A percentile compares a stretch with the other conserved stretches of the same genome.
These are phyloP conservation scores for Pocota personata DNA, from an alignment of 2,888 invertebrate species.

Conservation along the genomic window DNA sequence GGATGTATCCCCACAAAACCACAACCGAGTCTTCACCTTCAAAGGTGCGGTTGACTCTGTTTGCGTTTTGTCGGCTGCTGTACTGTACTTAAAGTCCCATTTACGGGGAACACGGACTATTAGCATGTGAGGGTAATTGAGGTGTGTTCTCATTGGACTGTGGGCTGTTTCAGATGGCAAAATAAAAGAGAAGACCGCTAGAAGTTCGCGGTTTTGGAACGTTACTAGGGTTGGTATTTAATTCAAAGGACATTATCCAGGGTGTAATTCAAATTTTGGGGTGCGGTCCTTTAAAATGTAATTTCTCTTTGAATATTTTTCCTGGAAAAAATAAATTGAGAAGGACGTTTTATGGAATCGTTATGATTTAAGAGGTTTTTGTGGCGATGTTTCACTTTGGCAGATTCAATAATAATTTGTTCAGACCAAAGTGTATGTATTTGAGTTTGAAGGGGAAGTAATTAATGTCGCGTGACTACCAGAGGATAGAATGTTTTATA, in stretches of 20 bases:
- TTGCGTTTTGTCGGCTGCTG: slow-evolving; percentile 11
- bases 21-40: not conserved
- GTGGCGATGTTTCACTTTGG: not conserved
- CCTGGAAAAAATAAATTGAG: not conserved
- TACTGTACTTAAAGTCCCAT: slow-evolving; percentile 26
- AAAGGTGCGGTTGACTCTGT: slow-evolving; percentile 33
- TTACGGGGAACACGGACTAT: not conserved
- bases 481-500: not conserved
- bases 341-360: not conserved
- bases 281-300: slow-evolving; percentile 1
- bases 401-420: not conserved
- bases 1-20: not conserved
- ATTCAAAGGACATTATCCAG: slow-evolving; percentile 9
- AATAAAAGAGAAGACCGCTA: not conserved
- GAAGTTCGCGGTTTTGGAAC: not conserved
- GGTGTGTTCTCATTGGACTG: slow-evolving; percentile 1
- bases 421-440: not conserved
- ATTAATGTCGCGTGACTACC: slow-evolving; percentile 6
- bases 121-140: slow-evolving; percentile 21
- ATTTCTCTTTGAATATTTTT: not conserved
- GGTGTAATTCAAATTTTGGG: not conserved
- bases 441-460: not conserved
- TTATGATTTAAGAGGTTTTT: not conserved
- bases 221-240: not conserved
- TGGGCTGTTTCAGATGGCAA: not conserved